Base-by-base conservation (phyloP, 2,888 invertebrate genomes). In the Protophormia terraenovae region DNA sequence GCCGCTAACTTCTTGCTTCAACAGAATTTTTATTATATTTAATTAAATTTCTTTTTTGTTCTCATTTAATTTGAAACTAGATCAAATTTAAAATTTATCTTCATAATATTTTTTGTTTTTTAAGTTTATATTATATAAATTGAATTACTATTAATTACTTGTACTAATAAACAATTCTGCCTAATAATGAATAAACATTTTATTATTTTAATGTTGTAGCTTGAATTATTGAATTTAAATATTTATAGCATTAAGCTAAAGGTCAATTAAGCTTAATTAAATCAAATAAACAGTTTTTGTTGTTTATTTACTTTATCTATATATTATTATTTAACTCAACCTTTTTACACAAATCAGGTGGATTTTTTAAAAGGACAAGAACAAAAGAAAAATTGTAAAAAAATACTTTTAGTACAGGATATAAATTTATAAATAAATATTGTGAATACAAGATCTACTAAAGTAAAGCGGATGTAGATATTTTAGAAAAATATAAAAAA, bases 251-350 rank as follows among this genome's bases (percentile, higher is more conserved):
- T 27, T 41, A 41, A 8, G 24, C 12, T 45, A 45, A 64, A 64
- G 29, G n/a, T 64, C 10, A 64, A 64, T 64, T 64, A 41, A n/a
- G 27, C 41, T 27, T 64, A 64, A 38, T 64, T 64, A 64, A 64
- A 41, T 41, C 64, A 64, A 64, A 14, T 41, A 14, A 12, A 55
- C 3, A 0, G 19, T 19, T 50, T 16, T 50, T 24, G 55, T 55
- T 27, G 27, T 27, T 55, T 55, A 16, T 19, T 47, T 19, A n/a
- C 47, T 16, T 47, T 47, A 8, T 55, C 14, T 55, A 4, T 27
- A n/a, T n/a, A 45, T 45, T n/a, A 5, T 3, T 32, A 6, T 47
- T 47, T 16, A 16, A 47, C 7, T 16, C 47, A 47, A 47, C 32
- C 3, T 32, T 32, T 32, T 3, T 32, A 7, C 32, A 32, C 32